Percentiles rank a stretch among this genome's conserved stretches.
phyloP scores from a whole-genome alignment of 2,797 vertebrate species.

The Darevskia nairensis region DNA sequence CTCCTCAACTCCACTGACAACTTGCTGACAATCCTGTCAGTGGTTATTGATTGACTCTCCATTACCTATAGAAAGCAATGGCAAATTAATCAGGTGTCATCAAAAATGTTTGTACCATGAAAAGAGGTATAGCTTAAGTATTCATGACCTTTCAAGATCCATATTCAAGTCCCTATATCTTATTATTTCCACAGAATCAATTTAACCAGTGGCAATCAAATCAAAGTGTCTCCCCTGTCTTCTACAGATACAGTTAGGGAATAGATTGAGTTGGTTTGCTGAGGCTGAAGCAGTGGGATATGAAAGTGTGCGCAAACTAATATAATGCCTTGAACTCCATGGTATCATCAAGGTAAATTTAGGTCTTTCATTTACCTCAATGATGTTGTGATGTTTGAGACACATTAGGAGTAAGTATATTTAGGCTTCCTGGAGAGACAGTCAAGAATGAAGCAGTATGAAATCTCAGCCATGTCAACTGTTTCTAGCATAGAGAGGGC shows the following conservation, averaged over 20 bases:
- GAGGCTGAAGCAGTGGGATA: too few species aligned
- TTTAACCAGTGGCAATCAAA: neutral
- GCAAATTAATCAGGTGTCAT: slow-evolving; percentile 21
- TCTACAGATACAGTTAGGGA: neutral
- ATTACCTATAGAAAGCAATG: slow-evolving; percentile 19
- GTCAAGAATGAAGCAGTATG: neutral
- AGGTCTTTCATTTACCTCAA: neutral
- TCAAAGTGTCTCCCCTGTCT: neutral
- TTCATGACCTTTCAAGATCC: neutral
- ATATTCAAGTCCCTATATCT: neutral
- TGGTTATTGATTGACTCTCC: slow-evolving; percentile 24
- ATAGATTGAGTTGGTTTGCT: neutral
- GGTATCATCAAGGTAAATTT: neutral
- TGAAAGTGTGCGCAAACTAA: neutral
- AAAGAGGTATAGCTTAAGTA: neutral
- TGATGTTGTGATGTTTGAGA: too few species aligned
- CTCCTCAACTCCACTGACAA: slow-evolving; percentile 42
- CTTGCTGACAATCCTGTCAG: slow-evolving; percentile 53
- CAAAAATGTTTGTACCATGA: neutral
- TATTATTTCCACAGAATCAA: neutral
- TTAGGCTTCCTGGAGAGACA: neutral
- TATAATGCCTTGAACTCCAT: neutral
- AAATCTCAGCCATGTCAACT: neutral
- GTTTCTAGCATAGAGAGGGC: neutral
- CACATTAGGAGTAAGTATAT: too few species aligned